These are phyloP conservation scores for Apamea monoglypha DNA, from an alignment of 2,888 invertebrate genomes.

Conservation along the genomic window DNA sequence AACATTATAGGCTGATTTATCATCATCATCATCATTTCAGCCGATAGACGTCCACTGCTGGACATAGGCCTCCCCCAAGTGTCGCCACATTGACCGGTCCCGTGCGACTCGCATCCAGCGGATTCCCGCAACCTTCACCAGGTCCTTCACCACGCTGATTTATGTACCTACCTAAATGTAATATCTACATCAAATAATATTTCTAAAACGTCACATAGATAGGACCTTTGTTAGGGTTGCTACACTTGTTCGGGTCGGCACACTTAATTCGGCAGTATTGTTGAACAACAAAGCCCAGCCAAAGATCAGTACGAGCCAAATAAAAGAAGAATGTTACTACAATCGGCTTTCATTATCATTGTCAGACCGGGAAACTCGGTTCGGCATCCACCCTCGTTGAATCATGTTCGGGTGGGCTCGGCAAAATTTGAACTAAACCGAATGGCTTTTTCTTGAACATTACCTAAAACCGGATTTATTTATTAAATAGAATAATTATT, in stretches of 20 bases:
- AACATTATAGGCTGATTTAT: too few relatives aligned
- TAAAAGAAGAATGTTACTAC: neutral
- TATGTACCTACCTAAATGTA: neutral
- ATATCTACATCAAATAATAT: neutral
- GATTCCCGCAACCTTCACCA: too few relatives aligned
- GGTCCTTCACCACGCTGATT: too few relatives aligned
- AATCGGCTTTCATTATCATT: neutral
- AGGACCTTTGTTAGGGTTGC: neutral
- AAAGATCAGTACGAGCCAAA: too few relatives aligned
- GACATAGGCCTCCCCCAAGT: too few relatives aligned
- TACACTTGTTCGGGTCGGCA: neutral
- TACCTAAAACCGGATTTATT: neutral
- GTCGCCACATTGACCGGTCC: too few relatives aligned
- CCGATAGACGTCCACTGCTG: too few relatives aligned
- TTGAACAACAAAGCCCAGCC: neutral
- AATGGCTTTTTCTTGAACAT: neutral
- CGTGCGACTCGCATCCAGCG: too few relatives aligned
- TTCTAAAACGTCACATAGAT: neutral
- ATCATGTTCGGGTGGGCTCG: too few relatives aligned
- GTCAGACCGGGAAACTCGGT: neutral
- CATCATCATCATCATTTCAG: too few relatives aligned
- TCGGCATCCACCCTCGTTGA: too few relatives aligned
- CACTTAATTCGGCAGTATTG: neutral
- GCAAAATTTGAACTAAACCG: neutral
- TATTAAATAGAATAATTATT: neutral